Evolutionary conservation across 2,888 invertebrate genomes (phyloP), one percentile per base, ranked within the genome.

Genomic region (Pteria penguin): DNA sequence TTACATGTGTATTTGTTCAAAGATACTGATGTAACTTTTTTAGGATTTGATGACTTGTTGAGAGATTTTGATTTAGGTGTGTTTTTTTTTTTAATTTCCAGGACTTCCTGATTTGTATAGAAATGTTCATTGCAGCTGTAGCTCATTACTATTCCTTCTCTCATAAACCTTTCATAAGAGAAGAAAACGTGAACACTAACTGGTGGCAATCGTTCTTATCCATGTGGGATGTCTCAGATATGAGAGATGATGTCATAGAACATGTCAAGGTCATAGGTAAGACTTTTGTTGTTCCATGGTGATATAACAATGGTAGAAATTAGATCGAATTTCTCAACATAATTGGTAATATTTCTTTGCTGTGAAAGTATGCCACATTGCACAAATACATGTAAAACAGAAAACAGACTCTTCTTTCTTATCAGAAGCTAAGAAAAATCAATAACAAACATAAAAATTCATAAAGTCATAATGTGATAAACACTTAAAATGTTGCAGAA

Each of bases 211-310:
- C 97, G 0, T 96, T 97, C 92, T 93, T 96, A 80, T 96, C 97
- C 24, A 98, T 98, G 97, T 97, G 97, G 95, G 98, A 98, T 91
- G 95, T 98, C n/a, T 97, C 97, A 0, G 98, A 98, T 92, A 97
- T 98, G 55, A 96, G 96, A 83, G 95, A 96, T 79, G 98, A 98
- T 91, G 96, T 98, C 67, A 95, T 96, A 33, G 98, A 98, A 90
- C 98, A 98, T 91, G 94, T 98, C 73, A 96, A 96, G 22, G 97
- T 97, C 75, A 96, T 98, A 60, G 95, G 97, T 92, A 79, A 86
- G n/a, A n/a, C n/a, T n/a, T n/a, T n/a, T n/a, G n/a, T n/a, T n/a
- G n/a, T n/a, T n/a, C n/a, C n/a, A 91, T 83, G 60, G 60, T 60
- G 18, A 60, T 18, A 4, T 4, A 11, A 11, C 45, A 45, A 45